Evolutionary conservation across 2,888 invertebrate genomes (phyloP).

Genomic region (Elegia similella): DNA sequence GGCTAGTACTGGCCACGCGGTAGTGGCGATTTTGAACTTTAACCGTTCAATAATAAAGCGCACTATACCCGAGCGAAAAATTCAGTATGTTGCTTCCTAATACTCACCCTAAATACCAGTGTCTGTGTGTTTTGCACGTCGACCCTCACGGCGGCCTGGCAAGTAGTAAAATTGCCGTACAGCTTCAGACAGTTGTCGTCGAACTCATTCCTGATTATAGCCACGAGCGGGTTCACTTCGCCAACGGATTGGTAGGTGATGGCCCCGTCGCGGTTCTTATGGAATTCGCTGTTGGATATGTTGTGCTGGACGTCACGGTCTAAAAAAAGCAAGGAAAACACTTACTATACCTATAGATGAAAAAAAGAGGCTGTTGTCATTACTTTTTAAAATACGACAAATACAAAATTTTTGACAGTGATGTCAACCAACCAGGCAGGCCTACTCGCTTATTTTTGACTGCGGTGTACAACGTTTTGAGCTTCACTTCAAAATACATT

Average conservation of each 20-base stretch:
- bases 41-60: too few species aligned
- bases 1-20: too few species aligned
- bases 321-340: slow-evolving; percentile 69
- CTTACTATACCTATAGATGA: too few species aligned
- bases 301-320: slow-evolving; percentile 96
- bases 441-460: too few species aligned
- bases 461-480: too few species aligned
- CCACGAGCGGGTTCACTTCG: slow-evolving; percentile 95
- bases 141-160: slow-evolving; percentile 90
- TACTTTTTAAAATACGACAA: too few species aligned
- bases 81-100: too few species aligned
- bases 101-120: slow-evolving; percentile 89
- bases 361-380: neutral
- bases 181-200: slow-evolving; percentile 92
- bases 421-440: too few species aligned
- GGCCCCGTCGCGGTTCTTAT: slow-evolving; percentile 92
- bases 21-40: too few species aligned
- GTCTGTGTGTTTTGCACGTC: slow-evolving; percentile 97
- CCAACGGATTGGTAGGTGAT: slow-evolving; percentile 94
- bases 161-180: slow-evolving; percentile 96
- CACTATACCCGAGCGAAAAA: too few species aligned
- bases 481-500: too few species aligned
- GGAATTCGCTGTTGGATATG: slow-evolving; percentile 90
- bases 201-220: slow-evolving; percentile 93
- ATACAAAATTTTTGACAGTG: too few species aligned